phyloP scores from a whole-genome alignment of 2,113 vertebrate genomes.

The Ameiurus melas region DNA sequence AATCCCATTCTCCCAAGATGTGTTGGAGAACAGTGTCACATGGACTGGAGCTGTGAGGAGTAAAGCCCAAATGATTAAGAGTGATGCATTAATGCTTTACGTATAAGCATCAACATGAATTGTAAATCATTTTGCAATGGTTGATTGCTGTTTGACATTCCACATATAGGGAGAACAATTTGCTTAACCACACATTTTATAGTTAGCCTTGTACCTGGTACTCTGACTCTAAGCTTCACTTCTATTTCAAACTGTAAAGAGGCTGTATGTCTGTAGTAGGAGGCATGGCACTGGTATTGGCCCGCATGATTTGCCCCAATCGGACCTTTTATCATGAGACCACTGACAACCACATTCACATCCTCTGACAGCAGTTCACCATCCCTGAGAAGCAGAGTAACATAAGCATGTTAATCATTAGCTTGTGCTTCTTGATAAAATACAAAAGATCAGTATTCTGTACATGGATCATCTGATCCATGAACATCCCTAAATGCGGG shows the following conservation, averaged over 20 bases:
- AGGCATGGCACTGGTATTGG: slow-evolving; percentile 62
- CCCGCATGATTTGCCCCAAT: slow-evolving; percentile 57
- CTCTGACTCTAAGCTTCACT: slow-evolving; percentile 50
- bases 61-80: slow-evolving; percentile 18
- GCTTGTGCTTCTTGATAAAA: neutral
- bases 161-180: slow-evolving; percentile 61
- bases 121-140: slow-evolving; percentile 36
- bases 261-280: slow-evolving; percentile 58
- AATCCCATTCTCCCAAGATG: slow-evolving; percentile 53
- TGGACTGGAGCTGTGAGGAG: slow-evolving; percentile 58
- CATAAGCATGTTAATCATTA: slow-evolving; percentile 13
- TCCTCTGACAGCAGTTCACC: slow-evolving; percentile 55
- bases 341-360: slow-evolving; percentile 50
- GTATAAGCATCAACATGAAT: neutral
- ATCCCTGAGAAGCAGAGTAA: slow-evolving; percentile 49
- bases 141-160: slow-evolving; percentile 42
- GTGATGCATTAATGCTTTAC: neutral
- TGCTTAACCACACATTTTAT: slow-evolving; percentile 69
- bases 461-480: neutral
- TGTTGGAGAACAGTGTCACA: slow-evolving; percentile 55
- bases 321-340: slow-evolving; percentile 57
- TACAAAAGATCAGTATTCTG: neutral
- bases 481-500: neutral
- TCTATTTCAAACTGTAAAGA: slow-evolving; percentile 59
- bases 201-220: slow-evolving; percentile 53